phyloP scores from a whole-genome alignment of 1,140 invertebrate species.

The Drosophila miranda region DNA sequence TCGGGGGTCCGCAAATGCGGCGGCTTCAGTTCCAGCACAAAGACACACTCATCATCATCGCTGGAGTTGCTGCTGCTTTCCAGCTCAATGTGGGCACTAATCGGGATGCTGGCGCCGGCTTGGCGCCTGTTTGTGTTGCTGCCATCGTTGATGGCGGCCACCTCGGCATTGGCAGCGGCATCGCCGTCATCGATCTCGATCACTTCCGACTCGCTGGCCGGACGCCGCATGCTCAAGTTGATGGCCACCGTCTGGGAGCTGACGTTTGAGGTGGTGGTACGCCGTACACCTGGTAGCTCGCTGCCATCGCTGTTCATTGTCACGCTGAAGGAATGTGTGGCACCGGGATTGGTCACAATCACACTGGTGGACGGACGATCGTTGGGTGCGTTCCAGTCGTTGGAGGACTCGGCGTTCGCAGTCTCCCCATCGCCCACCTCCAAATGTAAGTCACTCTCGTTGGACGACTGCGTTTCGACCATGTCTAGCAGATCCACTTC shows the following conservation, averaged over 20 bases:
- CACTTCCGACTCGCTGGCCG: slow-evolving; percentile 44
- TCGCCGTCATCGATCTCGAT: slow-evolving; percentile 73
- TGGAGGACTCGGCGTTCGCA: slow-evolving; percentile 29
- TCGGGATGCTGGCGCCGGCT: slow-evolving; percentile 58
- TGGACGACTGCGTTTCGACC: slow-evolving; percentile 56
- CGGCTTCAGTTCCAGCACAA: slow-evolving; percentile 83
- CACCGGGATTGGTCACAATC: slow-evolving; percentile 71
- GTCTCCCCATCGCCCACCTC: slow-evolving; percentile 32
- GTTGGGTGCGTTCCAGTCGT: slow-evolving; percentile 25
- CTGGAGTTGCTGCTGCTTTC: slow-evolving; percentile 59
- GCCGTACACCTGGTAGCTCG: slow-evolving; percentile 63
- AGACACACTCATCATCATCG: slow-evolving; percentile 75
- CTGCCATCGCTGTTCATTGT: slow-evolving; percentile 68
- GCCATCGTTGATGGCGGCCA: slow-evolving; percentile 64
- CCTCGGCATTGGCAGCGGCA: slow-evolving; percentile 67
- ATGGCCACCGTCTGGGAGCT: slow-evolving; percentile 71
- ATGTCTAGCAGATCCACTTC: slow-evolving; percentile 65
- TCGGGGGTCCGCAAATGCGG: slow-evolving; percentile 85
- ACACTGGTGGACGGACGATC: slow-evolving; percentile 63
- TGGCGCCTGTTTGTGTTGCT: slow-evolving; percentile 52
- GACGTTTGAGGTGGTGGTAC: slow-evolving; percentile 62
- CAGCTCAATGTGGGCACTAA: slow-evolving; percentile 72
- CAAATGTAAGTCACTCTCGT: slow-evolving; percentile 28
- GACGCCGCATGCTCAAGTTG: slow-evolving; percentile 68
- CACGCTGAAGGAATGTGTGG: slow-evolving; percentile 70